These are phyloP conservation scores for Brachionus angularis DNA, from an alignment of 1,140 invertebrate species.

Conservation along the genomic window DNA sequence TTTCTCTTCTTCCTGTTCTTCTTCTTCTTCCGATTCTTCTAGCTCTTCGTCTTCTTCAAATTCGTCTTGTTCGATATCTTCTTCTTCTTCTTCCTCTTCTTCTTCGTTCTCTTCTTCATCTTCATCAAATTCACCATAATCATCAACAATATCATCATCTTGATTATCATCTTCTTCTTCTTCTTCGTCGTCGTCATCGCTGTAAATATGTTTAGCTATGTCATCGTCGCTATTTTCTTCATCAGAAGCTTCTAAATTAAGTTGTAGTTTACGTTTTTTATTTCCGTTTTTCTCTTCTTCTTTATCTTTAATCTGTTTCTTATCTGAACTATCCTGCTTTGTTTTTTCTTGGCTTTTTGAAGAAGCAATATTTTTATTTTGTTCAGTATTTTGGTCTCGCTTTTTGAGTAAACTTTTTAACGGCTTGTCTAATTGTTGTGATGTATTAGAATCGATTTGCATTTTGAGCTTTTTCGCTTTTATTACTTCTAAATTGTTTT, in stretches of 20 bases:
- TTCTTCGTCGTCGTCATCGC: background rate
- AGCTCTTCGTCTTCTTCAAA: background rate
- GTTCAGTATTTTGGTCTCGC: background rate
- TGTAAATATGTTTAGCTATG: conserved; percentile 21
- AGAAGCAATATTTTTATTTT: background rate
- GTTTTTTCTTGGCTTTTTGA: background rate
- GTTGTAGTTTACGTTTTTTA: conserved; percentile 9
- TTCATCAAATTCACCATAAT: background rate
- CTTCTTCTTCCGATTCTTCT: background rate
- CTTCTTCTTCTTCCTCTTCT: background rate
- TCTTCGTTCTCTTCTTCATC: background rate
- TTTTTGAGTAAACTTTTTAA: conserved; percentile 8
- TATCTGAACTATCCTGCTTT: background rate
- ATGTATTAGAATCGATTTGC: too few species aligned
- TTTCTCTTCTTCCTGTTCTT: conserved; percentile 8
- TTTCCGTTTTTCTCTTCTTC: background rate
- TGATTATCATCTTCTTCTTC: background rate
- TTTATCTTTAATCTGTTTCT: background rate
- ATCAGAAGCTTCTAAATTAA: conserved; percentile 2
- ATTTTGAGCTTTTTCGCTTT: conserved; percentile 37
- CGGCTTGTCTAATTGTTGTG: background rate
- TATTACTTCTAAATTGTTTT: conserved; percentile 17
- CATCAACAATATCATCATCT: background rate
- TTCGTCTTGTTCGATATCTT: background rate
- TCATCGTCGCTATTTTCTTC: conserved; percentile 32